phyloP scores from a whole-genome alignment of 1,140 invertebrate genomes.

The Ridgeia piscesae region DNA sequence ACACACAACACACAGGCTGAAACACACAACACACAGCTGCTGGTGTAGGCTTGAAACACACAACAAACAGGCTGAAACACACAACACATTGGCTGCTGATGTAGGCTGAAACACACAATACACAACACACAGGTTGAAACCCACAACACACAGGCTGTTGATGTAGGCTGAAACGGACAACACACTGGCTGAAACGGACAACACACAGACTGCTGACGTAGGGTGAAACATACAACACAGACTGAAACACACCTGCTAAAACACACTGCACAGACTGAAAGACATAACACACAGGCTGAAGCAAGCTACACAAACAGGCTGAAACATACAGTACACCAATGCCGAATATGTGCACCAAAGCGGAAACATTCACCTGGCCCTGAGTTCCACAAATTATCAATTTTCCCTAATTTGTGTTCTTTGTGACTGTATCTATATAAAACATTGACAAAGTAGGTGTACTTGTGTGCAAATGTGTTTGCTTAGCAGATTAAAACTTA shows the following conservation, averaged over 20 bases:
- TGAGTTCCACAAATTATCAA: too few relatives aligned
- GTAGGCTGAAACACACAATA: constrained; percentile 56
- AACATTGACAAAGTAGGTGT: not conserved
- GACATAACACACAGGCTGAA: constrained; percentile 29
- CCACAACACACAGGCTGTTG: constrained; percentile 31
- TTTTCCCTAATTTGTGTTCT: not conserved
- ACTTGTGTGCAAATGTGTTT: not conserved
- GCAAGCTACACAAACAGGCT: not conserved
- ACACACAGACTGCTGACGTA: not conserved
- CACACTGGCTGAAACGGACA: not conserved
- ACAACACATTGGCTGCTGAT: constrained; percentile 48
- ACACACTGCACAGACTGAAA: constrained; percentile 64
- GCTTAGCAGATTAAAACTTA: not conserved
- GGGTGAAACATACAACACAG: not conserved
- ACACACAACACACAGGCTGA: too few relatives aligned
- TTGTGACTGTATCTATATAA: not conserved
- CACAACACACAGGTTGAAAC: too few relatives aligned
- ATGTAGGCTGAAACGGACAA: constrained; percentile 59
- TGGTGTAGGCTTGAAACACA: too few relatives aligned
- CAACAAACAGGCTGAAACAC: too few relatives aligned
- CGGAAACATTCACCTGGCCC: too few relatives aligned
- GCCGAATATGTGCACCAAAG: too few relatives aligned
- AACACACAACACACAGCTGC: too few relatives aligned
- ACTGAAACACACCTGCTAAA: constrained; percentile 38
- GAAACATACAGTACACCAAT: constrained; percentile 55